Evolutionary conservation across 2,113 vertebrate genomes (phyloP), one percentile per base, ranked within the genome.

Genomic region (Bungarus multicinctus): DNA sequence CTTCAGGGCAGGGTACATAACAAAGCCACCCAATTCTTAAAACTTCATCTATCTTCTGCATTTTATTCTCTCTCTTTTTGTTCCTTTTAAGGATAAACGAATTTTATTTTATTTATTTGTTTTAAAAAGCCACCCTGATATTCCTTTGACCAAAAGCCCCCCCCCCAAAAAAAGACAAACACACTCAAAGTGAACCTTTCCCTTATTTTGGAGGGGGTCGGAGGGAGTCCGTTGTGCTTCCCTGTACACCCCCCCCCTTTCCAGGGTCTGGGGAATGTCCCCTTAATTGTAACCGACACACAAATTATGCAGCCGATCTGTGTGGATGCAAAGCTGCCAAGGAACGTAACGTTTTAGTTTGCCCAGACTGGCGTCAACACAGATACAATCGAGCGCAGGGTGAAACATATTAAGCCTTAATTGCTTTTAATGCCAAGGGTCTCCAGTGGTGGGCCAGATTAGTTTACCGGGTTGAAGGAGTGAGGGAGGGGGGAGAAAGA

Each of bases 271-370:
- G 97, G 97, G 97, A 98, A 98, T 97, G 97, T 96, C 96, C 96
- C 97, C 96, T 97, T 98, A 98, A 98, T 98, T 98, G 97, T 97
- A 98, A 97, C 94, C 97, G 97, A 97, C 97, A 97, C 96, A 97
- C 96, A 95, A 98, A 98, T 97, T 97, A 97, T 94, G 97, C 96
- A 97, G 97, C 90, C 96, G 97, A 97, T 97, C 97, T 97, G 97
- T 96, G 97, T 90, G 95, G 97, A 97, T 94, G 96, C 5, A 93
- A 96, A 95, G 97, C 95, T 98, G 97, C 97, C 96, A 98, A 97
- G 96, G 94, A 97, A 97, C 90, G 95, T 92, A 97, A 96, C 96
- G 94, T 97, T 97, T 97, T 58, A 54, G 93, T 96, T 97, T 95
- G 96, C 96, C 95, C 97, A 98, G 97, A 97, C 97, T 97, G 98